Evolutionary conservation across 2,113 vertebrate species (phyloP).

Genomic region (Peromyscus californicus): DNA sequence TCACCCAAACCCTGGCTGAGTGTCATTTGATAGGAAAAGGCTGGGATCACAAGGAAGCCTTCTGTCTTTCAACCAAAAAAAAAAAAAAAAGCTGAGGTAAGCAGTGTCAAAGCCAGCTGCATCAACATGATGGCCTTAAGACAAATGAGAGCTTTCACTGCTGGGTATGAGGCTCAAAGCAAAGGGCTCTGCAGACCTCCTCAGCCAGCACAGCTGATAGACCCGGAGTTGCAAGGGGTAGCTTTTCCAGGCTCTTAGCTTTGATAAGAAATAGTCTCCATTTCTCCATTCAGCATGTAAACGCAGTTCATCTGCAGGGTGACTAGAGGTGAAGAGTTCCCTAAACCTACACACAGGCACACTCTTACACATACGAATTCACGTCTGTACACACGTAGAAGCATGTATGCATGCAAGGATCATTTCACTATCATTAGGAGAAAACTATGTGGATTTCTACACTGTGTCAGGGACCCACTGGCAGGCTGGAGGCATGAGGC

Average conservation of each 20-base stretch:
- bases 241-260: constrained; percentile 71
- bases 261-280: constrained; percentile 81
- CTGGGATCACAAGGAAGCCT: constrained; percentile 91
- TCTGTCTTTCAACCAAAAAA: constrained; percentile 88
- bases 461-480: background rate
- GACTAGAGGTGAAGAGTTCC: constrained; percentile 72
- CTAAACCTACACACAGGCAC: background rate
- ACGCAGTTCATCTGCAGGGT: constrained; percentile 75
- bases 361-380: no score
- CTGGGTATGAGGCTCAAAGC: constrained; percentile 85
- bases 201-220: constrained; percentile 85
- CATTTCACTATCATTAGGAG: background rate
- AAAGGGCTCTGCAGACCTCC: constrained; percentile 81
- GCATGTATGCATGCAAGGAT: background rate
- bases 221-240: constrained; percentile 79
- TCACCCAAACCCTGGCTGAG: constrained; percentile 89
- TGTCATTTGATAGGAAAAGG: constrained; percentile 92
- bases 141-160: constrained; percentile 91
- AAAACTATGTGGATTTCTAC: constrained; percentile 67
- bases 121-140: constrained; percentile 89
- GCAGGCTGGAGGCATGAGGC: background rate
- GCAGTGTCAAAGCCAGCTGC: constrained; percentile 90
- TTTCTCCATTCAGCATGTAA: constrained; percentile 65
- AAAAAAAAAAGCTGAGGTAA: constrained; percentile 89
- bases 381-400: no score